Evolutionary conservation across 2,888 invertebrate species (phyloP), one percentile per base, ranked within the genome.

Genomic region (Apantesis nais): DNA sequence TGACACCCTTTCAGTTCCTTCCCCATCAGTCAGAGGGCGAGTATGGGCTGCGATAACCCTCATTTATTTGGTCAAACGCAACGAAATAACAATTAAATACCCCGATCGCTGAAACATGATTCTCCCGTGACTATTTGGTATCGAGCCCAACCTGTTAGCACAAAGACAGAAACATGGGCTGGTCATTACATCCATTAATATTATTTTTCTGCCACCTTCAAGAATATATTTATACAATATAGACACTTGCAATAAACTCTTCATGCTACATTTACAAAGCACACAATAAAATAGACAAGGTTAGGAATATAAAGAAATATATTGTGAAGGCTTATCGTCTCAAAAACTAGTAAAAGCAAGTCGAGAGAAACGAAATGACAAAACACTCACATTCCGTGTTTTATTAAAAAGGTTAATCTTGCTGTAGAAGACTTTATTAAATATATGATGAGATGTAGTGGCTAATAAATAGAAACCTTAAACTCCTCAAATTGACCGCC

Each of bases 271-370:
- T 22, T 16, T 16, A 44, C 25, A 11, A 16, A 14, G 39, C 61
- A 8, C 29, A 37, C 29, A 62, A 52, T 68, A 58, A 68, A 68
- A 68, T 44, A 60, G 8, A n/a, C 60, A 64, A 60, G 34, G 44
- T 52, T 65, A 31, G 25, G 48, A 60, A 60, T 64, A 68, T 69
- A 44, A 69, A 69, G 14, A 37, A 25, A 0, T 58, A 55, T 62
- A n/a, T 25, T 25, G 52, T 22, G 29, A 61, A 34, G 68, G 65
- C 61, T 71, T 68, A 66, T 41, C 41, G 63, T 68, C 62, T 62
- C n/a, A 61, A n/a, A 44, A 62, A 55, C 62, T 64, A 60, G 60
- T 77, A 67, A 73, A 81, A 67, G 70, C 74, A 71, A 71, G 19
- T 39, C 61, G 25, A 67, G n/a, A 31, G 41, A 61, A 61, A 67